A percentile compares a stretch with the other conserved stretches of the same genome.
Conservation (phyloP, 2,113 vertebrate genomes). For the Myocastor coypus region DNA sequence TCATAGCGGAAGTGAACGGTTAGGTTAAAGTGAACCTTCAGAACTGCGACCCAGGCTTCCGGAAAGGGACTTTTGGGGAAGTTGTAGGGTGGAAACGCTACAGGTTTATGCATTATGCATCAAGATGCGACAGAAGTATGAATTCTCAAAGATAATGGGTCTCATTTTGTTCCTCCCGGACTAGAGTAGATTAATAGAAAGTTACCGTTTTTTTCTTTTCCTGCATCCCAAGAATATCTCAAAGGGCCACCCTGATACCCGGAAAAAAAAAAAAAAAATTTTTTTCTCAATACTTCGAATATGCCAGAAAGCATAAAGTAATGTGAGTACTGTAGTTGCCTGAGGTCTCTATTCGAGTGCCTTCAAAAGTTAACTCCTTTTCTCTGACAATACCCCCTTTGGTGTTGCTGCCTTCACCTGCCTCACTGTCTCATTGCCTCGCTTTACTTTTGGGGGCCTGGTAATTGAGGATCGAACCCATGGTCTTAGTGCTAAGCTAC, state of each 20-base stretch:
- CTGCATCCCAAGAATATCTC: not conserved
- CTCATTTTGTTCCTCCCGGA: not conserved
- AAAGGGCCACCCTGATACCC: no score
- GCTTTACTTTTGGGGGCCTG: not conserved
- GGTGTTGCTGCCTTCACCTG: not conserved
- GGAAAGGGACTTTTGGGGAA: constrained; percentile 57
- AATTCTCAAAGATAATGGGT: not conserved
- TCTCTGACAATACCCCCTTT: not conserved
- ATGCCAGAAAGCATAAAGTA: not conserved
- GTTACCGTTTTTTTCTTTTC: not conserved
- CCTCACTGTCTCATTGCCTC: not conserved
- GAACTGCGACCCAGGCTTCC: not conserved
- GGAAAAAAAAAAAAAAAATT: no score
- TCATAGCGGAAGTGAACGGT: constrained; percentile 59
- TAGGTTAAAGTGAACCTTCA: not conserved
- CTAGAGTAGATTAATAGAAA: not conserved
- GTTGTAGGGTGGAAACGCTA: constrained; percentile 1
- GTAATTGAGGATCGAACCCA: not conserved
- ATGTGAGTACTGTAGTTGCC: not conserved
- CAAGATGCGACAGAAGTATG: not conserved
- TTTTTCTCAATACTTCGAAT: constrained; percentile 1
- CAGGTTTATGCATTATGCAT: constrained; percentile 73
- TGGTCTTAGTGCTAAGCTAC: not conserved
- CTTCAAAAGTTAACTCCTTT: not conserved
- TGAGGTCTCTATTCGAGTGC: not conserved